Evolutionary conservation across 2,888 invertebrate species (phyloP), one percentile per base, ranked within the genome.

Genomic region (Steinernema hermaphroditum): DNA sequence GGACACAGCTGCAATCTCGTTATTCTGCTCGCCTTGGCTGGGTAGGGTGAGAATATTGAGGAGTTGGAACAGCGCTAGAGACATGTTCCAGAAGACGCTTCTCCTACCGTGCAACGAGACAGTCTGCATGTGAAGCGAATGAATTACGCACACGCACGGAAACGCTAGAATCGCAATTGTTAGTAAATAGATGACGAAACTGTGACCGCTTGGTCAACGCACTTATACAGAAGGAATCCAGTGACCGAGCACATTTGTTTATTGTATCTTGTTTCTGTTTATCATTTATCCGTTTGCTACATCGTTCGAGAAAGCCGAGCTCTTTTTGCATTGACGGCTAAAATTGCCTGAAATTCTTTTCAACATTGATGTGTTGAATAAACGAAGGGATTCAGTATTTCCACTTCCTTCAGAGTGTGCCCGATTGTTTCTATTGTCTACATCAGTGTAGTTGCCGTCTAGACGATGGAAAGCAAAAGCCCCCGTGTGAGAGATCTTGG

Each of bases 231-330:
- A 2, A 4, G 4, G 32, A 2, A 1, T 32, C 29, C 16, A 14
- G 29, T 32, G 32, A 32, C 19, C 12, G 29, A 4, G 16, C 32
- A 12, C 12, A n/a, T 62, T 14, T 62, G 62, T 62, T 62, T 62
- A 62, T n/a, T 14, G 62, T 62, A 62, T 62, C 62, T 29, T 6
- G n/a, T 62, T 62, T 62, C 62, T 62, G 62, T 62, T 62, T 62
- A 62, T 62, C 8, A 22, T 37, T 37, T 37, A n/a, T n/a, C n/a
- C n/a, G n/a, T n/a, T 12, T 37, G 37, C 37, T 12, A 37, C 37
- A 37, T n/a, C n/a, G n/a, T n/a, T n/a, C n/a, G n/a, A n/a, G n/a
- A n/a, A n/a, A n/a, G n/a, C n/a, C n/a, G n/a, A n/a, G n/a, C n/a
- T n/a, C n/a, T n/a, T n/a, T n/a, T n/a, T n/a, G n/a, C n/a, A n/a